A percentile compares a stretch with the other conserved stretches of the same genome.
Conservation (phyloP, 2,113 vertebrate genomes). For the Catagonus wagneri region DNA sequence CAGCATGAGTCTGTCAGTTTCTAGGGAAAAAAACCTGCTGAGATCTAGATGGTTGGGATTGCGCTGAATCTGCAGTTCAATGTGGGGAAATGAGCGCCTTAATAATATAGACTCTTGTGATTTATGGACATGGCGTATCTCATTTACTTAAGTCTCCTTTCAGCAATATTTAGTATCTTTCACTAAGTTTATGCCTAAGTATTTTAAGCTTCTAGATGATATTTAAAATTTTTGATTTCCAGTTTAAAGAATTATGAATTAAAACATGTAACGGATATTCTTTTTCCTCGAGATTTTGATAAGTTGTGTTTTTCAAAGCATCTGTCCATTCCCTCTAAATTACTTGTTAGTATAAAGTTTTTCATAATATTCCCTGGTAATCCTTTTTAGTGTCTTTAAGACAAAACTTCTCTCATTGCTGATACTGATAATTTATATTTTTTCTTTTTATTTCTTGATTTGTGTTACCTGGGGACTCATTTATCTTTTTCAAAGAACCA, state of each 20-base stretch:
- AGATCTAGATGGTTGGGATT: neutral
- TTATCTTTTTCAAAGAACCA: neutral
- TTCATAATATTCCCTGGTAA: neutral
- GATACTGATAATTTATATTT: neutral
- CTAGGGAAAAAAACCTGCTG: neutral
- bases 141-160: neutral
- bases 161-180: neutral
- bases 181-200: slow-evolving; percentile 19
- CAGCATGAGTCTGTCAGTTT: neutral
- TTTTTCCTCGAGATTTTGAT: neutral
- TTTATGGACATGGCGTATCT: neutral
- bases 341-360: neutral
- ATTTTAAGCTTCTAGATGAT: slow-evolving; percentile 17
- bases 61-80: neutral
- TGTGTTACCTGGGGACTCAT: neutral
- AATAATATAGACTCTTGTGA: neutral
- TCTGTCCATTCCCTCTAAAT: neutral
- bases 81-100: neutral
- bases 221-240: slow-evolving; percentile 11
- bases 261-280: too few species aligned
- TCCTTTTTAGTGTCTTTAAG: neutral
- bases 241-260: too few species aligned
- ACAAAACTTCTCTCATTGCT: neutral
- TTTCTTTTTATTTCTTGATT: neutral
- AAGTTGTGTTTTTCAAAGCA: neutral